Conservation (phyloP, 2,113 vertebrate species). For the Psephotus haematonotus region DNA sequence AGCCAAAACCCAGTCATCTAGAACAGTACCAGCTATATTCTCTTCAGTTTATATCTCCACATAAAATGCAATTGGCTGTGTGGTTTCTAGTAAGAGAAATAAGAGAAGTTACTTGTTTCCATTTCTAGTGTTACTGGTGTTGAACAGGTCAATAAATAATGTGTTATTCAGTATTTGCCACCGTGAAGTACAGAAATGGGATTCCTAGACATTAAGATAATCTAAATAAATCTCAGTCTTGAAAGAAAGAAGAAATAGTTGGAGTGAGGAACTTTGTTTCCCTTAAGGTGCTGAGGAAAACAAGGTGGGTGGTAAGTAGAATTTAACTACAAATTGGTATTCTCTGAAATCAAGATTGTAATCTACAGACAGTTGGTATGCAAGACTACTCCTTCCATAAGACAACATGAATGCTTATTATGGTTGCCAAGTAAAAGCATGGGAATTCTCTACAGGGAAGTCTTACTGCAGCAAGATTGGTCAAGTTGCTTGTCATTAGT, state of each 20-base stretch:
- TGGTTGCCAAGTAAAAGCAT: neutral
- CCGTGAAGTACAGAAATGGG: neutral
- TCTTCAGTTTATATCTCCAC: neutral
- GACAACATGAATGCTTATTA: neutral
- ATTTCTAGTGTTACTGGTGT: neutral
- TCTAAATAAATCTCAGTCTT: neutral
- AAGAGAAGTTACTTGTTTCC: neutral
- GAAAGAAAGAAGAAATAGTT: neutral
- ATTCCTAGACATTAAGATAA: neutral
- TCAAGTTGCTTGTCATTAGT: neutral
- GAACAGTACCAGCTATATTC: neutral
- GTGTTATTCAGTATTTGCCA: neutral
- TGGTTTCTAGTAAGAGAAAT: neutral
- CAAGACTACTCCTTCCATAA: neutral
- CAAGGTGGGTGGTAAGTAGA: slow-evolving; percentile 12
- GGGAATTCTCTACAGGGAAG: neutral
- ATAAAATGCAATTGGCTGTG: neutral
- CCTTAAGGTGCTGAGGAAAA: neutral
- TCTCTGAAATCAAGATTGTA: neutral
- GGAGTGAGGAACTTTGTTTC: neutral
- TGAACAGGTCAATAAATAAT: neutral
- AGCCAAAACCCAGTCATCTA: neutral
- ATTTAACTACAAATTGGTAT: neutral
- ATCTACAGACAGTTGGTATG: neutral
- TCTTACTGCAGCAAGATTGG: neutral